Conservation (phyloP, 1,140 invertebrate species). For the Drosophila navojoa region DNA sequence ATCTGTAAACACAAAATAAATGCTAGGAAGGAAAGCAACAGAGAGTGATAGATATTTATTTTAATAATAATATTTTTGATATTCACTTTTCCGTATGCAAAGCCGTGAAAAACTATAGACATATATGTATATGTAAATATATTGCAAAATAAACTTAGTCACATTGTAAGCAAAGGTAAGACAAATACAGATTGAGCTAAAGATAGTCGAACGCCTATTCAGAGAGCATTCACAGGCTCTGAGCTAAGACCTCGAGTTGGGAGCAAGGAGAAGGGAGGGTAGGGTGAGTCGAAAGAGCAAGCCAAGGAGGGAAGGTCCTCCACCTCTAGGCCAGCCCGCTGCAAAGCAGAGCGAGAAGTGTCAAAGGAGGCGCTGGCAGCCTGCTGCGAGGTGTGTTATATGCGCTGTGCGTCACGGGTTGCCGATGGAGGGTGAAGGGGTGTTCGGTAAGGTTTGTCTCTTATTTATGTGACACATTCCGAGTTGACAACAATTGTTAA, state of each 20-base stretch:
- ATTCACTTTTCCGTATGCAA: background rate
- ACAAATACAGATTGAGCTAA: background rate
- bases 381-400: background rate
- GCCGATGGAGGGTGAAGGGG: constrained; percentile 1
- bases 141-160: no score
- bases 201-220: background rate
- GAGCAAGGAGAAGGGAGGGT: no score
- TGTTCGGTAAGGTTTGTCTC: background rate
- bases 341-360: no score
- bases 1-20: background rate
- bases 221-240: background rate
- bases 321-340: background rate
- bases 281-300: no score
- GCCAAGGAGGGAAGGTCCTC: background rate
- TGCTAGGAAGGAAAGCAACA: background rate
- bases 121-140: no score
- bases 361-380: constrained; percentile 8
- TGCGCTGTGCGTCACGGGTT: background rate
- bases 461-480: constrained; percentile 68
- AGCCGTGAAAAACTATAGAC: background rate
- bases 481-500: constrained; percentile 47
- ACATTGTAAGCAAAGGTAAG: background rate
- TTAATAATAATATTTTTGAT: background rate
- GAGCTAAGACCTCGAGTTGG: no score
- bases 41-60: no score